phyloP scores from a whole-genome alignment of 1,140 invertebrate genomes.

The Eufriesea mexicana region DNA sequence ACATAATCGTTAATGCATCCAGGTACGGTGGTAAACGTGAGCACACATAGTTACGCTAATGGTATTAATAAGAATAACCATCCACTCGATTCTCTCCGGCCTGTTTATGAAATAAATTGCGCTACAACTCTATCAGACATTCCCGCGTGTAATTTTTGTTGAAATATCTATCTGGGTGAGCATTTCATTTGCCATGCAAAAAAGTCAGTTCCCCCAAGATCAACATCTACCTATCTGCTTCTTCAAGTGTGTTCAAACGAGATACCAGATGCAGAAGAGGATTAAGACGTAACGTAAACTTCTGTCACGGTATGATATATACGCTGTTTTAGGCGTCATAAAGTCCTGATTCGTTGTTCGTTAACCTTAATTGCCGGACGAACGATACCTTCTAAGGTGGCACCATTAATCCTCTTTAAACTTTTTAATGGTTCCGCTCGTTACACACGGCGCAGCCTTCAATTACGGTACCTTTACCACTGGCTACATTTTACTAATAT shows the following conservation, averaged over 20 bases:
- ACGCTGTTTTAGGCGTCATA: neutral
- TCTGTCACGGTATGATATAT: neutral
- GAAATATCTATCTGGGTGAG: neutral
- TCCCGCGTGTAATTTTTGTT: neutral
- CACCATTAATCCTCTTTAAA: slow-evolving; percentile 38
- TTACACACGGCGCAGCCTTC: slow-evolving; percentile 9
- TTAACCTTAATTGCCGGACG: slow-evolving; percentile 24
- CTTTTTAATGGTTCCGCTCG: slow-evolving; percentile 39
- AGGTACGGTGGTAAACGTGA: slow-evolving; percentile 42
- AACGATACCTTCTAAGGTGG: slow-evolving; percentile 17
- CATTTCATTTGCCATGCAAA: neutral
- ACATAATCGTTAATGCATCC: slow-evolving; percentile 77
- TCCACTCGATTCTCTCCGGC: slow-evolving; percentile 32
- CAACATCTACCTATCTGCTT: neutral
- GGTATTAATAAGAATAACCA: slow-evolving; percentile 47
- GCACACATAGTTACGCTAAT: slow-evolving; percentile 28
- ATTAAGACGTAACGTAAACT: neutral
- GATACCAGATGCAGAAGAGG: neutral
- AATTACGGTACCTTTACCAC: slow-evolving; percentile 26
- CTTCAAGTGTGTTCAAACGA: neutral
- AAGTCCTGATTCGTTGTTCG: slow-evolving; percentile 15
- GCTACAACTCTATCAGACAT: neutral
- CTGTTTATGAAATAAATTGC: slow-evolving; percentile 19
- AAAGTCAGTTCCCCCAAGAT: neutral
- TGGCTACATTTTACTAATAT: slow-evolving; percentile 20